phyloP scores from a whole-genome alignment of 2,113 vertebrate genomes.

The Sterrhoptilus dennistouni region DNA sequence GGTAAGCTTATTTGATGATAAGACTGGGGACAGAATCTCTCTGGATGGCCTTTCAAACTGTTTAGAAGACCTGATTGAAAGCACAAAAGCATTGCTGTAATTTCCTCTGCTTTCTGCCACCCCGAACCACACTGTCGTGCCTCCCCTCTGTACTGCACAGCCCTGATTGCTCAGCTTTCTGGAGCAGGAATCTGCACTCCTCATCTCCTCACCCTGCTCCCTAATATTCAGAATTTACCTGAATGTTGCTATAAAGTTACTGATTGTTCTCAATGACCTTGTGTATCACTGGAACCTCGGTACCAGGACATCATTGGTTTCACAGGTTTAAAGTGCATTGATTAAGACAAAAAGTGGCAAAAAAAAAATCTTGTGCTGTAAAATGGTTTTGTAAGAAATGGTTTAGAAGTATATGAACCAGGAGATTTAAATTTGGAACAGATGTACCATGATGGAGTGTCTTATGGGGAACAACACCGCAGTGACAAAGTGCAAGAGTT shows the following conservation, averaged over 20 bases:
- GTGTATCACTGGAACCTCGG: neutral
- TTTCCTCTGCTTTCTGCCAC: neutral
- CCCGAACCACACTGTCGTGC: neutral
- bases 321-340: neutral
- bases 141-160: neutral
- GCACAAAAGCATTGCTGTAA: neutral
- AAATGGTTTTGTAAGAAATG: neutral
- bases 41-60: neutral
- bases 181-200: neutral
- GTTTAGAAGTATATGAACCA: neutral
- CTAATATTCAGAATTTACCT: neutral
- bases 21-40: neutral
- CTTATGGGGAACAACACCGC: neutral
- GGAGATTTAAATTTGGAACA: neutral
- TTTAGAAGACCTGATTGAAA: neutral
- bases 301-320: neutral
- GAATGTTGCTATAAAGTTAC: neutral
- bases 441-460: neutral
- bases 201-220: neutral
- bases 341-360: neutral
- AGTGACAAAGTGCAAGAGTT: neutral
- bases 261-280: neutral
- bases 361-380: neutral
- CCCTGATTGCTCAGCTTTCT: neutral
- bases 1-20: neutral